A percentile compares a stretch with the other conserved stretches of the same genome.
These are phyloP conservation scores for Butorides virescens DNA, from an alignment of 2,113 vertebrate species.

Conservation along the genomic window DNA sequence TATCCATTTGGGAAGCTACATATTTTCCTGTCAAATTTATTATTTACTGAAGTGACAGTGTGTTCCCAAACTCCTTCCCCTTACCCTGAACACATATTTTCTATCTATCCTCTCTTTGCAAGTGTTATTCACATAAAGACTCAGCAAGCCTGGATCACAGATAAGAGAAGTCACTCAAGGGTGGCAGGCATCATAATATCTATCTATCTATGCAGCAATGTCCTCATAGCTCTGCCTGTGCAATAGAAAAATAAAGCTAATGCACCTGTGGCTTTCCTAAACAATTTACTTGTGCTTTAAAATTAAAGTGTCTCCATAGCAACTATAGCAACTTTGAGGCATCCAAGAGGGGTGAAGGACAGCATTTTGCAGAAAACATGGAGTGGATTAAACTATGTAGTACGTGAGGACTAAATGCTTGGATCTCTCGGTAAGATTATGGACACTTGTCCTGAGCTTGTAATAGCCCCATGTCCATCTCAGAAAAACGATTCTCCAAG, in stretches of 20 bases:
- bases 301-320: background rate
- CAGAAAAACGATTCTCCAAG: background rate
- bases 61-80: background rate
- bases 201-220: background rate
- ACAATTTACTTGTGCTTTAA: background rate
- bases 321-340: slow-evolving; percentile 4
- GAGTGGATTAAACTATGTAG: background rate
- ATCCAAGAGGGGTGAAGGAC: background rate
- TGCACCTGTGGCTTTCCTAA: background rate
- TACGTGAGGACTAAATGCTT: background rate
- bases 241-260: background rate
- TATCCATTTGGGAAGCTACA: background rate
- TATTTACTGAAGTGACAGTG: background rate
- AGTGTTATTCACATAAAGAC: background rate
- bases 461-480: background rate
- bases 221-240: background rate
- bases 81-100: background rate
- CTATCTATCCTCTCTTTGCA: background rate
- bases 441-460: background rate
- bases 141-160: background rate
- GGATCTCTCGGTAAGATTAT: background rate
- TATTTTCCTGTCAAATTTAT: background rate
- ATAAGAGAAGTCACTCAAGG: background rate
- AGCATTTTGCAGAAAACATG: background rate
- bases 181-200: background rate